Conservation (phyloP, 2,113 vertebrate genomes). For the Amphilophus citrinellus region DNA sequence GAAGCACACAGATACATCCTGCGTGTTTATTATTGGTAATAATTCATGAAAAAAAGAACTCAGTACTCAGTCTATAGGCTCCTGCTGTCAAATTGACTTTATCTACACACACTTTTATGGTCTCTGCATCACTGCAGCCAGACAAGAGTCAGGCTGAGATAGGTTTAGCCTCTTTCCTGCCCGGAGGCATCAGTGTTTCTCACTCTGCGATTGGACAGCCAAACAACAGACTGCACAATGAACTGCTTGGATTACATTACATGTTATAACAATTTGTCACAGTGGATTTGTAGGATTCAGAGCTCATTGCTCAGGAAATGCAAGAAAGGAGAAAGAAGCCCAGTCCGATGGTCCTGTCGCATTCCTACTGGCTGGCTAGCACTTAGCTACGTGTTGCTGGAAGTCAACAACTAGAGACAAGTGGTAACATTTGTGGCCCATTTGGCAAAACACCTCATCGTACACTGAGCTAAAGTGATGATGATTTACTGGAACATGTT, state of each 20-base stretch:
- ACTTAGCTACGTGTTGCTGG: conserved; percentile 1
- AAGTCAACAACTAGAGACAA: conserved; percentile 21
- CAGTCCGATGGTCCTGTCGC: background rate
- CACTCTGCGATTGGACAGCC: background rate
- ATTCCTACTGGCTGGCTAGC: background rate
- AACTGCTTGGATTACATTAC: conserved; percentile 31
- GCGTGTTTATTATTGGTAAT: background rate
- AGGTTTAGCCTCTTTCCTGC: conserved; percentile 26
- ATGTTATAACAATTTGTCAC: conserved; percentile 39
- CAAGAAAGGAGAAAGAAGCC: conserved; percentile 27
- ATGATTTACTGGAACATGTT: conserved; percentile 10
- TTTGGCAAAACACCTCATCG: conserved; percentile 10
- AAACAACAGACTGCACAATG: conserved; percentile 31
- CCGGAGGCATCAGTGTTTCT: conserved; percentile 28
- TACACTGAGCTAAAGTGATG: background rate
- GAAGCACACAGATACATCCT: background rate
- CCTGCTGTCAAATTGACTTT: background rate
- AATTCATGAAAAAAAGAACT: background rate
- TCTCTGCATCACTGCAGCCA: conserved; percentile 27
- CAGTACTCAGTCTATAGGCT: background rate
- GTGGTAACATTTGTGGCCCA: conserved; percentile 11
- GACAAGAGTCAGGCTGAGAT: conserved; percentile 13
- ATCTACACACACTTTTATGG: background rate
- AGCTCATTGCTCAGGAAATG: conserved; percentile 12
- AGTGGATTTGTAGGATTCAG: conserved; percentile 25